A percentile compares a stretch with the other conserved stretches of the same genome.
Conservation (phyloP, 2,797 vertebrate genomes). For the Myotis pilosus region DNA sequence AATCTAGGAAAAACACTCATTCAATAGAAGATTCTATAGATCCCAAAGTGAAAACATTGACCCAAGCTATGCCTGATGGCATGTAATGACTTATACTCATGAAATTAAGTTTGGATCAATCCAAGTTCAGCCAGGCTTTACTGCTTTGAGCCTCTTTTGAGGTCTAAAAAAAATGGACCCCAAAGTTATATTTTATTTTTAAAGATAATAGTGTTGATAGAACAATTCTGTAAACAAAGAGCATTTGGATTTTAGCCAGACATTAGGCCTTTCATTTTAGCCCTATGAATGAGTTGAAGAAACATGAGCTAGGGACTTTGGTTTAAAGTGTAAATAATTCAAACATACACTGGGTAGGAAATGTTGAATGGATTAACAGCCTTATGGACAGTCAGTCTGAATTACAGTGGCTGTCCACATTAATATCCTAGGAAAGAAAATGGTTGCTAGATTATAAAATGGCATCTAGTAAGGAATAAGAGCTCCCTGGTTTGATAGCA, state of each 20-base stretch:
- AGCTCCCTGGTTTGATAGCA: background rate
- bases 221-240: background rate
- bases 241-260: background rate
- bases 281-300: background rate
- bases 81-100: background rate
- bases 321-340: slow-evolving; percentile 23
- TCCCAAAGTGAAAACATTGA: background rate
- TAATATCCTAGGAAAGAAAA: background rate
- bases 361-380: background rate
- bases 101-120: background rate
- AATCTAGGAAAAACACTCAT: background rate
- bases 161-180: background rate
- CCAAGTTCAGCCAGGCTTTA: background rate
- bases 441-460: background rate
- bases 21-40: background rate
- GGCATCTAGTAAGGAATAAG: background rate
- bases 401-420: background rate
- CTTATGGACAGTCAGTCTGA: background rate
- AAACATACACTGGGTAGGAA: background rate
- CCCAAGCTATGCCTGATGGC: background rate
- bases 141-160: background rate
- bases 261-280: background rate
- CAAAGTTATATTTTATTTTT: background rate
- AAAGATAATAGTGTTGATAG: background rate
- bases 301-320: background rate